Evolutionary conservation across 1,140 invertebrate genomes (phyloP).

Genomic region (Megathymus violae): DNA sequence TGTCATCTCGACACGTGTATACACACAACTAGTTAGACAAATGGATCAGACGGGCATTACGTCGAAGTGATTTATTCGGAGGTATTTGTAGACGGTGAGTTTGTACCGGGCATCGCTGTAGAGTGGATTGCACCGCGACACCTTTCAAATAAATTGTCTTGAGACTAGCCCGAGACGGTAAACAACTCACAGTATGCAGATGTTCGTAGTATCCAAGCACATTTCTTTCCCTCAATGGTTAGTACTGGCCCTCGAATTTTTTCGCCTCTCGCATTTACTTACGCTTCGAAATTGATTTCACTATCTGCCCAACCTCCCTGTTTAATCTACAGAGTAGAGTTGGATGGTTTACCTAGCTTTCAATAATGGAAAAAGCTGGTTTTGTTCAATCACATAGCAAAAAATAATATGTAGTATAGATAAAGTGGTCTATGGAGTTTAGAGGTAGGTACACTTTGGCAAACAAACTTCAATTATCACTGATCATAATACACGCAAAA

Average conservation of each 20-base stretch:
- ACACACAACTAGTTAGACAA: slow-evolving; percentile 58
- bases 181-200: slow-evolving; percentile 78
- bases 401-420: too few relatives aligned
- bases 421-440: too few relatives aligned
- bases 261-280: slow-evolving; percentile 57
- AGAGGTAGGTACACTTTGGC: too few relatives aligned
- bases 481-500: background rate
- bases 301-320: slow-evolving; percentile 58
- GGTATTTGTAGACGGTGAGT: slow-evolving; percentile 55
- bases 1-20: slow-evolving; percentile 39
- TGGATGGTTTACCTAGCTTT: slow-evolving; percentile 44
- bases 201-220: slow-evolving; percentile 64
- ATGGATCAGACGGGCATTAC: slow-evolving; percentile 58
- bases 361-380: background rate
- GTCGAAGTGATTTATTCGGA: slow-evolving; percentile 69
- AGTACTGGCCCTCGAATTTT: slow-evolving; percentile 57
- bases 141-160: slow-evolving; percentile 82
- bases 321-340: slow-evolving; percentile 65
- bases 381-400: too few relatives aligned
- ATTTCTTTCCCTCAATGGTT: slow-evolving; percentile 61
- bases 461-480: too few relatives aligned
- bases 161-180: slow-evolving; percentile 69
- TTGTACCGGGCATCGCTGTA: slow-evolving; percentile 58
- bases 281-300: slow-evolving; percentile 51
- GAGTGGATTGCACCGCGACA: slow-evolving; percentile 78